A percentile compares a stretch with the other conserved stretches of the same genome.
These are phyloP conservation scores for Anthopleura xanthogrammica DNA, from an alignment of 92 coral and sea anemone genomes.

Conservation along the genomic window DNA sequence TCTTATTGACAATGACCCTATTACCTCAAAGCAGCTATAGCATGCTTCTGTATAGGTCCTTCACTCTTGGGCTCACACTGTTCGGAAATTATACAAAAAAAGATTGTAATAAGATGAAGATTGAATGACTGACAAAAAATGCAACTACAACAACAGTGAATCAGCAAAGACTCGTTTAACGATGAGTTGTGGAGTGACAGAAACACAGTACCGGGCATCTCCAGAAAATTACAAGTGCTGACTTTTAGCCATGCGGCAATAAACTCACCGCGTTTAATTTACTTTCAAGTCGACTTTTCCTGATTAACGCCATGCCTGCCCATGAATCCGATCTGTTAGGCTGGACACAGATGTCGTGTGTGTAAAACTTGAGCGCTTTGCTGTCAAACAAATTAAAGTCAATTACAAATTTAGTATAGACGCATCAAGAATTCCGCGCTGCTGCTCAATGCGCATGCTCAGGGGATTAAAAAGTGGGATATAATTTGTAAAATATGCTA, in stretches of 20 bases:
- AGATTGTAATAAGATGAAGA: neutral
- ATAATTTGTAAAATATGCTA: no score
- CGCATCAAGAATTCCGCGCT: no score
- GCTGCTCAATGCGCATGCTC: no score
- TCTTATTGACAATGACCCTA: neutral
- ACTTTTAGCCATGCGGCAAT: no score
- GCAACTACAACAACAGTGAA: no score
- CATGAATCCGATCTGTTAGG: conserved; percentile 96
- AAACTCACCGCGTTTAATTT: conserved; percentile 85
- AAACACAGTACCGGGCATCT: no score
- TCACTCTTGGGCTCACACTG: conserved; percentile 98
- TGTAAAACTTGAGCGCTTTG: conserved; percentile 97
- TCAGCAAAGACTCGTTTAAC: no score
- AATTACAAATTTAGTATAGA: neutral
- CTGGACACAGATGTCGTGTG: conserved; percentile 90
- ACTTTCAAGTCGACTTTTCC: conserved; percentile 92
- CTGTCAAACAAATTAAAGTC: conserved; percentile 42
- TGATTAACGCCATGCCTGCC: conserved; percentile 98
- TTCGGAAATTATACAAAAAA: neutral
- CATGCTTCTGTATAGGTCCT: conserved; percentile 98
- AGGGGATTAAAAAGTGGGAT: no score
- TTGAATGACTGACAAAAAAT: no score
- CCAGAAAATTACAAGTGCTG: no score
- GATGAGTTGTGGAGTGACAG: no score
- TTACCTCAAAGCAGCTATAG: conserved; percentile 91